Base-by-base conservation (phyloP, 2,797 vertebrate genomes). In the Vireo griseus region DNA sequence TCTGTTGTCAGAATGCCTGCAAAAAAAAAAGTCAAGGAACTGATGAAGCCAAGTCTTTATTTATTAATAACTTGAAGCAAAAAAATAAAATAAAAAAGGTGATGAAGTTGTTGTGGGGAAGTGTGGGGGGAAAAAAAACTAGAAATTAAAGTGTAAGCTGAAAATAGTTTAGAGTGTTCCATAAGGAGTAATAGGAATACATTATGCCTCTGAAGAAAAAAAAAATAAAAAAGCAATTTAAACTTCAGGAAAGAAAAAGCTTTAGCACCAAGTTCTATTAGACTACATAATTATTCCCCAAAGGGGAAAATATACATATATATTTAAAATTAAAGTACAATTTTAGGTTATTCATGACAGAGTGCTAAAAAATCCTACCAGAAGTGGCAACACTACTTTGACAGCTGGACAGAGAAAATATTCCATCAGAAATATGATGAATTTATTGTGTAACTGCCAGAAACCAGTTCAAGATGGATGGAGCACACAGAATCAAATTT, bases 291-390 rank as follows among this genome's bases (percentile, higher is more conserved):
- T 92, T 93, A 94, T 90, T 79, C 52, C 80, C 88, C 52, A 66
- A 54, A 65, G 84, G 63, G 47, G 19, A 31, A 92, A 88, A 86
- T 40, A 88, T 9, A 67, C 42, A 76, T 65, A 71, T 65, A 89
- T 83, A 86, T 91, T 85, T 91, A 82, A 95, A 90, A 92, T 85
- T 44, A 91, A 88, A 86, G 75, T 74, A 61, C 22, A 2, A 48
- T 78, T 91, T 93, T 87, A 92, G 73, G 90, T 76, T 83, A 76
- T 88, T 88, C 75, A 83, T 91, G 89, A 75, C 86, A 93, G 54
- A 93, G 68, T 65, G 73, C 26, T 92, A 88, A 91, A 86, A 93
- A 74, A 61, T 68, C 35, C 5, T 21, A 66, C 68, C 81, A 81
- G 61, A 91, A 88, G 40, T 40, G 65, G 81, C 54, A 91, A 86